These are phyloP conservation scores for Phylloscopus whistleri DNA, from an alignment of 2,113 vertebrate genomes.

Conservation along the genomic window DNA sequence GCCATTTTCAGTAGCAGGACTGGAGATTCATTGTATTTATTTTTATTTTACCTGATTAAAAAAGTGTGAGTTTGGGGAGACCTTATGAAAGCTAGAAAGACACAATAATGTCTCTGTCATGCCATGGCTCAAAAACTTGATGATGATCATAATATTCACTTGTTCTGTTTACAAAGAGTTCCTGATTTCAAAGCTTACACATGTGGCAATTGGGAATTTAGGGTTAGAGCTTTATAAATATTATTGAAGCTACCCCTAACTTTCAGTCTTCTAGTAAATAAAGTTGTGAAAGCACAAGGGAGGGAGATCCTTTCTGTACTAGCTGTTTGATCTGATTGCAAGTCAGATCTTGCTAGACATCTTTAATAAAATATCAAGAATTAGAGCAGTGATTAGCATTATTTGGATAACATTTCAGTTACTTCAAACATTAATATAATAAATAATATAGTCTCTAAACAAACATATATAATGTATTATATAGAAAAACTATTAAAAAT, in stretches of 20 bases:
- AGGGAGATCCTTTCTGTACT: background rate
- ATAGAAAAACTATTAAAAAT: background rate
- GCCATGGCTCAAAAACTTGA: rapidly evolving
- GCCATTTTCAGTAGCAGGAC: background rate
- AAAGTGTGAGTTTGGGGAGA: background rate
- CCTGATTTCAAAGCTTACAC: background rate
- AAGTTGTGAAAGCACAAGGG: background rate
- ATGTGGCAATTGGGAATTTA: background rate
- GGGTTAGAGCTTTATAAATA: background rate
- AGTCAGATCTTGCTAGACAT: background rate
- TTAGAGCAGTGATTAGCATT: background rate
- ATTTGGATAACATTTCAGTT: background rate
- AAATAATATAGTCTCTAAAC: too few species aligned
- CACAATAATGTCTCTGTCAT: background rate
- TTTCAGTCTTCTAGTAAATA: background rate
- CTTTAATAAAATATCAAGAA: background rate
- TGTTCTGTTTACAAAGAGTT: background rate
- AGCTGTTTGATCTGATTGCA: background rate
- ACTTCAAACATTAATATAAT: background rate
- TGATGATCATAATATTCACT: background rate
- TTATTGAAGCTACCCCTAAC: background rate
- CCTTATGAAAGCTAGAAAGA: background rate
- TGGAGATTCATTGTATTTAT: background rate
- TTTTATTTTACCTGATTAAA: background rate
- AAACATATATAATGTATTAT: background rate